Evolutionary conservation across 2,113 vertebrate species (phyloP).

Genomic region (Passer montanus): DNA sequence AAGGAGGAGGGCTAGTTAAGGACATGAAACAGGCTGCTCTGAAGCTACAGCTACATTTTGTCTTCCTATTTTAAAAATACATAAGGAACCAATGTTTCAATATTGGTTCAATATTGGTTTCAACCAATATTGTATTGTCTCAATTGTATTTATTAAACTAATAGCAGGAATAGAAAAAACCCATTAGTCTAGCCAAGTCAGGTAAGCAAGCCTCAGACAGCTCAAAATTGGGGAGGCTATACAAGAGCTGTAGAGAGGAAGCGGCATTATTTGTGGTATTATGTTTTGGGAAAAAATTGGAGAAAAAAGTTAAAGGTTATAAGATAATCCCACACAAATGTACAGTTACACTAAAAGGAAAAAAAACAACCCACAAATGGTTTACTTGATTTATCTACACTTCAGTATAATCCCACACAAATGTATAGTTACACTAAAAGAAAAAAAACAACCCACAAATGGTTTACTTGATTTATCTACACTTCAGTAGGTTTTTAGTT

Average conservation of each 20-base stretch:
- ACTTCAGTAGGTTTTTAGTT: not conserved
- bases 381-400: not conserved
- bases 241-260: not conserved
- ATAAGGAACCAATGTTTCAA: not conserved
- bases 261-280: not conserved
- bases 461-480: not conserved
- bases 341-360: not conserved
- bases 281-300: not conserved
- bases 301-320: not conserved
- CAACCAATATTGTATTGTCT: not conserved
- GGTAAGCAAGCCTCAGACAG: not conserved
- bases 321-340: not conserved
- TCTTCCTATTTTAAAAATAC: not conserved
- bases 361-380: not conserved
- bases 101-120: too few relatives aligned
- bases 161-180: not conserved
- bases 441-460: not conserved
- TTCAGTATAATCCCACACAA: not conserved
- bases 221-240: not conserved
- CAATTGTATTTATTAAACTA: not conserved
- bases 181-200: not conserved
- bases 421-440: not conserved
- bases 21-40: not conserved
- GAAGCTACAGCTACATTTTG: not conserved
- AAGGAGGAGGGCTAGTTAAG: not conserved